Base-by-base conservation (phyloP, 2,888 invertebrate genomes). In the Mimumesa dahlbomi region DNA sequence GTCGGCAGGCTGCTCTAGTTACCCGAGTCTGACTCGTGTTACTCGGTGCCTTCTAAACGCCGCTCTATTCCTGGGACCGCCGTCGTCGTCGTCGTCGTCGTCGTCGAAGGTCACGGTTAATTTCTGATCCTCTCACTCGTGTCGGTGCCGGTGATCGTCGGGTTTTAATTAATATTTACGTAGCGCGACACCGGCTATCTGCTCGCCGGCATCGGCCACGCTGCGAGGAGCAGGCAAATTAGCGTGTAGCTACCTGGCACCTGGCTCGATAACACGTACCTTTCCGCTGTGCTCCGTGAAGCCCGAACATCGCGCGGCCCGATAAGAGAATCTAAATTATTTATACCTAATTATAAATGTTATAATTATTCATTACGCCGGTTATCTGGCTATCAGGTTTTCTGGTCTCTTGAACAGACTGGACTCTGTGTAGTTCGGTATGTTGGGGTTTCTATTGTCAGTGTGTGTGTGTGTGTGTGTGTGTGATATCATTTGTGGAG, bases 31-130 rank as follows among this genome's bases (percentile, higher is more conserved):
- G 14, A 53, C 29, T 46, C 38, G 16, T 14, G 9, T 53, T 53
- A 25, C 53, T 13, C 5, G 34, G 43, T 38, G 9, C 16, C 11
- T 36, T 61, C 18, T 43, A 36, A 56, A 21, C 42, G 56, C 31
- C 13, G 11, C 9, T n/a, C n/a, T n/a, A n/a, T n/a, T n/a, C n/a
- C n/a, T n/a, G n/a, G 7, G 31, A 42, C 29, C 36, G 2, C 4
- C 13, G 9, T 4, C 9, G 11, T 49, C n/a, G 34, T n/a, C 7
- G 34, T n/a, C 7, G 34, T 49, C 34, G 34, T 31, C 34, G 34
- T 22, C 14, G n/a, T 31, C 34, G 42, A 67, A 49, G 61, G 45
- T 50, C 54, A 54, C 25, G 54, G 31, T 21, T 54, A 62, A 62
- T 56, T 22, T 38, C 42, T 42, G 19, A 43, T 31, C 29, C 43